Conservation (phyloP, 2,113 vertebrate genomes). For the Recurvirostra avosetta region DNA sequence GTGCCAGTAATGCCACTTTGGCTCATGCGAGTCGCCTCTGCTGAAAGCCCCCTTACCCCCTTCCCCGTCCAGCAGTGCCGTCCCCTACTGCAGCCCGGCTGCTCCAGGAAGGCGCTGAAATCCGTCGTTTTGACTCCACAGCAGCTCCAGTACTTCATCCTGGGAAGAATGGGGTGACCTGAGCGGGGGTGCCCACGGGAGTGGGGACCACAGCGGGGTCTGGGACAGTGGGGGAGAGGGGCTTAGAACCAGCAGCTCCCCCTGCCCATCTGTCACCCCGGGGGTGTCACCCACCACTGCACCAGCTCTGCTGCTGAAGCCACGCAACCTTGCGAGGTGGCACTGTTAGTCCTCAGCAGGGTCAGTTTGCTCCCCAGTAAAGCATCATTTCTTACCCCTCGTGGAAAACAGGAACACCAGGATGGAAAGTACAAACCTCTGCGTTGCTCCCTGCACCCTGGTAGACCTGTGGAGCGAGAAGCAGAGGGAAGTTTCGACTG, state of each 20-base stretch:
- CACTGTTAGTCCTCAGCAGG: neutral
- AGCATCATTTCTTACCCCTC: slow-evolving; percentile 84
- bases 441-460: slow-evolving; percentile 77
- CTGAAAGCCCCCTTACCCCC: slow-evolving; percentile 66
- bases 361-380: neutral
- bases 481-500: neutral
- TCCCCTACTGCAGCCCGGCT: slow-evolving; percentile 87
- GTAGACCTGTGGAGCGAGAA: slow-evolving; percentile 76
- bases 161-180: slow-evolving; percentile 16
- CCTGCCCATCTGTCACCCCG: neutral
- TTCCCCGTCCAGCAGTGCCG: slow-evolving; percentile 85
- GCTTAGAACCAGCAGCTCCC: neutral
- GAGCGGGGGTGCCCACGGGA: neutral
- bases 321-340: fast-evolving
- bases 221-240: neutral
- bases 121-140: slow-evolving; percentile 88
- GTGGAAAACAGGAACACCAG: slow-evolving; percentile 89
- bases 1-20: neutral
- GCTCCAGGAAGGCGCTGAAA: slow-evolving; percentile 90
- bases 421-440: slow-evolving; percentile 85
- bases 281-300: fast-evolving
- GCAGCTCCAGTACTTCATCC: slow-evolving; percentile 98
- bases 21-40: fast-evolving
- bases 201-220: neutral
- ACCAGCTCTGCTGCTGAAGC: neutral